phyloP scores from a whole-genome alignment of 37 sponge, comb jelly and placozoan genomes.

The Ephydatia muelleri region DNA sequence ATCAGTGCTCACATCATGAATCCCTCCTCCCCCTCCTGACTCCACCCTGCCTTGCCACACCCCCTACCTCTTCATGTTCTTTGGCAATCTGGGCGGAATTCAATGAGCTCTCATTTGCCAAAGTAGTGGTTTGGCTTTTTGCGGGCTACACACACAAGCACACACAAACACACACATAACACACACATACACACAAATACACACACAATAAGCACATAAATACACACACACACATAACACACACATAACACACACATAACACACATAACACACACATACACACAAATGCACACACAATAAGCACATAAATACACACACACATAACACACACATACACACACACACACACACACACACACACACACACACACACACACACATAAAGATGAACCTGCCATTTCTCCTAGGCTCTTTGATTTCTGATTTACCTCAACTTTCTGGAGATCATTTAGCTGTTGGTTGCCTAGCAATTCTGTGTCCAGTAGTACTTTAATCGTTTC shows the following conservation, averaged over 20 bases:
- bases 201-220: background rate
- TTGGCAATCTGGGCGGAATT: slow-evolving; percentile 5
- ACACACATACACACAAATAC: slow-evolving; percentile 26
- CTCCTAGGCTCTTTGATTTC: slow-evolving; percentile 66
- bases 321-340: slow-evolving; percentile 7
- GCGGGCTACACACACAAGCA: background rate
- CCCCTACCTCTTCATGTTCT: background rate
- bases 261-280: background rate
- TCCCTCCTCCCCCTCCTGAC: slow-evolving; percentile 52
- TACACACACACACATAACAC: slow-evolving; percentile 19
- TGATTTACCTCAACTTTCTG: slow-evolving; percentile 51
- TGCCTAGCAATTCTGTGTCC: background rate
- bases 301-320: background rate
- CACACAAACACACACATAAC: background rate
- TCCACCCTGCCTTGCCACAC: background rate
- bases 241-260: background rate
- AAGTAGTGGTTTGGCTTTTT: background rate
- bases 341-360: slow-evolving; percentile 56
- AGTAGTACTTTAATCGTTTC: background rate
- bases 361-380: slow-evolving; percentile 15
- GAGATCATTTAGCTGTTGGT: background rate
- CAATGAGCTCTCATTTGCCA: background rate
- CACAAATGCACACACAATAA: background rate
- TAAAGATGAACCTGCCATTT: slow-evolving; percentile 41
- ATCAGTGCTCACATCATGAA: slow-evolving; percentile 77